A percentile compares a stretch with the other conserved stretches of the same genome.
Conservation (phyloP, 2,113 vertebrate species). For the Triplophysa tibetana region DNA sequence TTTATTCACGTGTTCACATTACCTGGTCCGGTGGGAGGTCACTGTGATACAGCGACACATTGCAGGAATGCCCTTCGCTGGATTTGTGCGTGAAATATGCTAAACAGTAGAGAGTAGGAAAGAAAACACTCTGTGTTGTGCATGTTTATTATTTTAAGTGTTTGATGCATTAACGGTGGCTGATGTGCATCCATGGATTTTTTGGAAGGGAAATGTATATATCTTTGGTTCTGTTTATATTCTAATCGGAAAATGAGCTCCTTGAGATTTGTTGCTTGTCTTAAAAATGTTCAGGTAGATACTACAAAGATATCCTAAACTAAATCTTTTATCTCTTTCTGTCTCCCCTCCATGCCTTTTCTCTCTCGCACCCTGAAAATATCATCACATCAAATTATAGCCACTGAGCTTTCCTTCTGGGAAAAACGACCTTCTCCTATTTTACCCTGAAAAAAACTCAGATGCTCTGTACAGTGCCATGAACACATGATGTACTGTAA, state of each 20-base stretch:
- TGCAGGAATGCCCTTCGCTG: not conserved
- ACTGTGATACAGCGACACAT: slow-evolving; percentile 30
- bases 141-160: not conserved
- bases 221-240: too few relatives aligned
- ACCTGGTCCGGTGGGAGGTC: slow-evolving; percentile 10
- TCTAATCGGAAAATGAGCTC: not conserved
- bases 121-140: not conserved
- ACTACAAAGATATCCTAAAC: not conserved
- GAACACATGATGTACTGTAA: not conserved
- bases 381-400: slow-evolving; percentile 12
- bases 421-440: slow-evolving; percentile 32
- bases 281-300: not conserved
- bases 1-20: not conserved
- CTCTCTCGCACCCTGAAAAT: not conserved
- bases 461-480: not conserved
- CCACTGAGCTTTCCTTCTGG: slow-evolving; percentile 24
- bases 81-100: not conserved
- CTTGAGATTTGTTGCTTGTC: not conserved
- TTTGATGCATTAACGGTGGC: not conserved
- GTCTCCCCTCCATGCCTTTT: not conserved
- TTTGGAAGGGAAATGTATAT: not conserved
- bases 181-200: not conserved
- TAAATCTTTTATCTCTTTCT: not conserved
- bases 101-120: not conserved
- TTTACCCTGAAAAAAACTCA: not conserved